A percentile compares a stretch with the other conserved stretches of the same genome.
Conservation (phyloP, 53 echinoderm and acorn worm species). For the Mesocentrotus franciscanus region DNA sequence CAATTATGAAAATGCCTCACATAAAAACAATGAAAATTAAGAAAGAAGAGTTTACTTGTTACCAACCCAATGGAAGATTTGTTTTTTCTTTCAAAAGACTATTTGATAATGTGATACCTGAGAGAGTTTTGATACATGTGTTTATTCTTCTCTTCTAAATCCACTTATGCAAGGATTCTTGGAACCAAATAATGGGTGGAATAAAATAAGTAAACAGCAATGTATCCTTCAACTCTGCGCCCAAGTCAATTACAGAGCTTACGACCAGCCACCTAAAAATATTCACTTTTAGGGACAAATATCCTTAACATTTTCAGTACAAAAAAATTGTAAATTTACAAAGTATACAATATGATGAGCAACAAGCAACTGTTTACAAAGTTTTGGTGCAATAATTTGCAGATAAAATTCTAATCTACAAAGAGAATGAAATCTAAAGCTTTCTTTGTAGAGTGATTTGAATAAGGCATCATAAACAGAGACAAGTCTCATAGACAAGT, state of each 20-base stretch:
- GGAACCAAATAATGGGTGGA: slow-evolving; percentile 12
- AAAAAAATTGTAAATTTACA: slow-evolving; percentile 58
- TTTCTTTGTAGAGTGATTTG: slow-evolving; percentile 57
- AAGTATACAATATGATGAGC: slow-evolving; percentile 61
- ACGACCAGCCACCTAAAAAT: neutral
- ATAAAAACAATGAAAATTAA: slow-evolving; percentile 13
- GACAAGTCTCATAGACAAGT: slow-evolving; percentile 39
- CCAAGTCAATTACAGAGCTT: neutral
- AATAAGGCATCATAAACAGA: slow-evolving; percentile 60
- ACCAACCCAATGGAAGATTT: slow-evolving; percentile 22
- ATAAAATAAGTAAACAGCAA: neutral
- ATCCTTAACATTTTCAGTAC: slow-evolving; percentile 24
- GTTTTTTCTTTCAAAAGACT: neutral
- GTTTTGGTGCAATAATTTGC: slow-evolving; percentile 55
- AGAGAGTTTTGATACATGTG: neutral
- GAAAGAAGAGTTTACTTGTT: neutral
- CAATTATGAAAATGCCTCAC: neutral
- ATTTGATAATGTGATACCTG: slow-evolving; percentile 27
- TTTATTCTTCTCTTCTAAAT: neutral
- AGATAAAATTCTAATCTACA: slow-evolving; percentile 48
- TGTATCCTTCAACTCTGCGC: slow-evolving; percentile 13
- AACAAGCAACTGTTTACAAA: slow-evolving; percentile 66
- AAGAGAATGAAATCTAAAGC: slow-evolving; percentile 59
- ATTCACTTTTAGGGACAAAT: neutral
- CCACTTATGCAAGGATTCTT: neutral